These are phyloP conservation scores for Megaustenia siamemsis DNA, from an alignment of 2,888 invertebrate species.

Conservation along the genomic window DNA sequence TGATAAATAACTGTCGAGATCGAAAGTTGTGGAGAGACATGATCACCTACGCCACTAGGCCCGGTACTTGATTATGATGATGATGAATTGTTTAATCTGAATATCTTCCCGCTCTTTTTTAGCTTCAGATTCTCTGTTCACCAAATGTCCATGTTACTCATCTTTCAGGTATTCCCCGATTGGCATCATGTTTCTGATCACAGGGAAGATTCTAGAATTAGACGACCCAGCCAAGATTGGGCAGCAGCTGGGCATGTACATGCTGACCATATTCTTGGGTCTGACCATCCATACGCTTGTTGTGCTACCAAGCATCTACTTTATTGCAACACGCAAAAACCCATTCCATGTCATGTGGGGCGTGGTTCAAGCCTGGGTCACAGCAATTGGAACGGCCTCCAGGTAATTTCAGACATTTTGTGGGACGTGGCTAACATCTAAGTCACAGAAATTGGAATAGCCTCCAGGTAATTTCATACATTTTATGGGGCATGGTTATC, in stretches of 20 bases:
- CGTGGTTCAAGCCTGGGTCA: slow-evolving; percentile 85
- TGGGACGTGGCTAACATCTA: no score
- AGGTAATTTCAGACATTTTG: slow-evolving; percentile 80
- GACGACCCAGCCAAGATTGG: slow-evolving; percentile 83
- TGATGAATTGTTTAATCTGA: no score
- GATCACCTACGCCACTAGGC: no score
- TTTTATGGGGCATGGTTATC: no score
- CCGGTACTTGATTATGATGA: no score
- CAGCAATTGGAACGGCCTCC: slow-evolving; percentile 85
- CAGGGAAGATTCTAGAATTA: slow-evolving; percentile 84
- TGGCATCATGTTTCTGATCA: slow-evolving; percentile 86
- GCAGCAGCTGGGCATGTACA: slow-evolving; percentile 84
- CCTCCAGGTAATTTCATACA: no score
- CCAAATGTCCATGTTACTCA: not conserved
- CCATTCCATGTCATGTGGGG: slow-evolving; percentile 86
- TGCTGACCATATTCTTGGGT: slow-evolving; percentile 82
- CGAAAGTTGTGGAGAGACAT: no score
- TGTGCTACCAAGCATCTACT: slow-evolving; percentile 84
- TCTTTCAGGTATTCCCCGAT: slow-evolving; percentile 85
- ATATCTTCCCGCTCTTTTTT: no score
- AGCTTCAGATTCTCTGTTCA: no score
- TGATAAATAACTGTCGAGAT: no score
- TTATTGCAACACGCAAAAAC: slow-evolving; percentile 85
- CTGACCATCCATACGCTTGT: slow-evolving; percentile 84
- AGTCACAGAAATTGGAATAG: no score